Conservation (phyloP, 2,797 vertebrate species). For the Fistularia commersonii region DNA sequence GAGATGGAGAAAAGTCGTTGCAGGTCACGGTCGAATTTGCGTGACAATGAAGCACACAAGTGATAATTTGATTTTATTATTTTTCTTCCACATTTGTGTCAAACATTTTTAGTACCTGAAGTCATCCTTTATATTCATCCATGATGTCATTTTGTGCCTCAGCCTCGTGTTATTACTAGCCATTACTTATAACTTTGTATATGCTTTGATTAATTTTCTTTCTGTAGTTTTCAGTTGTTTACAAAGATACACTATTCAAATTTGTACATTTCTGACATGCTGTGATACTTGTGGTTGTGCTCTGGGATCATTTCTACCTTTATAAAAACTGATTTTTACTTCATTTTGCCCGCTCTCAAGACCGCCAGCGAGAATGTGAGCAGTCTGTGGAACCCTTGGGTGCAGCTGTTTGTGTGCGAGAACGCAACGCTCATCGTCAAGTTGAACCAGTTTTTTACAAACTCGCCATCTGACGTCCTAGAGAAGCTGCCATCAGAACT, state of each 20-base stretch:
- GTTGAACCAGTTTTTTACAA: constrained; percentile 82
- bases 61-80: background rate
- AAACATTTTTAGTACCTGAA: no score
- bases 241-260: no score
- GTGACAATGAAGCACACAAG: no score
- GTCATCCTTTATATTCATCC: background rate
- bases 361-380: constrained; percentile 80
- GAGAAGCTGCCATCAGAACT: constrained; percentile 83
- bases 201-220: no score
- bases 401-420: constrained; percentile 88
- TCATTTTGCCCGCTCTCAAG: constrained; percentile 57
- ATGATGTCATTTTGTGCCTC: no score
- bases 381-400: constrained; percentile 80
- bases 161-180: no score
- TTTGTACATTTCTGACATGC: no score
- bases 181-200: no score
- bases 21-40: no score
- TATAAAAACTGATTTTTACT: background rate
- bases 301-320: no score
- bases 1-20: constrained; percentile 20
- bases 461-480: constrained; percentile 56
- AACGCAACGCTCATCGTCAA: constrained; percentile 81
- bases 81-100: background rate
- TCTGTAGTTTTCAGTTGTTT: no score
- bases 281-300: no score